Percentiles rank a stretch among this genome's conserved stretches.
These are phyloP conservation scores for Drosophila albomicans DNA, from an alignment of 1,140 invertebrate species.

Conservation along the genomic window DNA sequence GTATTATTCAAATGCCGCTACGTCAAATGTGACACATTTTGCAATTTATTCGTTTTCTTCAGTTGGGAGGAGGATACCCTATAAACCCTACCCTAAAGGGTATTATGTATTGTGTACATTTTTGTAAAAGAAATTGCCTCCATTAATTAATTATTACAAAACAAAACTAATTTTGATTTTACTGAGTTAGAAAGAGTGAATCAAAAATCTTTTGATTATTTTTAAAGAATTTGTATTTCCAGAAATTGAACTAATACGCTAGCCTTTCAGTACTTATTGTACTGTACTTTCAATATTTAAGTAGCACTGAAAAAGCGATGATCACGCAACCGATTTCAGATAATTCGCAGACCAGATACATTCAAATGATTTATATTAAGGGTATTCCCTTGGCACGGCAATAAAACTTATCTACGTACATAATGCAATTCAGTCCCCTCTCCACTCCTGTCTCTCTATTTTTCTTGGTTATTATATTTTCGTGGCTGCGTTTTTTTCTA, in stretches of 20 bases:
- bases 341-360: constrained; percentile 20
- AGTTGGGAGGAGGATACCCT: background rate
- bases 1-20: constrained; percentile 38
- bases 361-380: constrained; percentile 27
- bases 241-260: too few species aligned
- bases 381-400: constrained; percentile 13
- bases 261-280: too few species aligned
- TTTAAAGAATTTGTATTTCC: too few species aligned
- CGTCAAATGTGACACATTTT: constrained; percentile 46
- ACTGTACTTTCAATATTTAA: background rate
- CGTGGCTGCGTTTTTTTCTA: constrained; percentile 17
- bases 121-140: too few species aligned
- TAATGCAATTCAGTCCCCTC: constrained; percentile 52
- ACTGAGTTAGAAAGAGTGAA: too few species aligned
- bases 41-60: constrained; percentile 12
- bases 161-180: too few species aligned
- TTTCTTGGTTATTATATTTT: constrained; percentile 7
- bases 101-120: too few species aligned
- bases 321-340: constrained; percentile 14
- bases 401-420: constrained; percentile 60
- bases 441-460: background rate
- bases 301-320: background rate
- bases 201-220: too few species aligned
- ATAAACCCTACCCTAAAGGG: too few species aligned
- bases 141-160: too few species aligned